phyloP scores from a whole-genome alignment of 1,140 invertebrate genomes.

The Caenorhabditis briggsae region DNA sequence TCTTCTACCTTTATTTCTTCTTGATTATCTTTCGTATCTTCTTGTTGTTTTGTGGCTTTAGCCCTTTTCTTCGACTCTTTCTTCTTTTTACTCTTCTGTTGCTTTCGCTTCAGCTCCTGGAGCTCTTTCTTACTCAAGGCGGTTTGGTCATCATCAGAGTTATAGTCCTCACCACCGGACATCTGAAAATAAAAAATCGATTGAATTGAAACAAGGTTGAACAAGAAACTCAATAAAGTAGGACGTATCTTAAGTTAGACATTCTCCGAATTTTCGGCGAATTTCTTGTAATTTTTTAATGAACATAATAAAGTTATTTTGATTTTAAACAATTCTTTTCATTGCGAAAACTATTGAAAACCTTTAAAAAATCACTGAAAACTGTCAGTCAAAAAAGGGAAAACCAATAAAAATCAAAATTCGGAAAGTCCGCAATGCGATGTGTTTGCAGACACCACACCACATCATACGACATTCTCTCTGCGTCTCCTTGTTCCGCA shows the following conservation, averaged over 20 bases:
- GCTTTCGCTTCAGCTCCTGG: slow-evolving; percentile 68
- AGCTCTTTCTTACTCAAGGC: slow-evolving; percentile 55
- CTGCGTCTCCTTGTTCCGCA: neutral
- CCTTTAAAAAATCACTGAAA: neutral
- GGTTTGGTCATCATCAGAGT: slow-evolving; percentile 32
- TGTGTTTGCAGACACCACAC: neutral
- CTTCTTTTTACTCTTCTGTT: slow-evolving; percentile 77
- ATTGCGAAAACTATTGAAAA: neutral
- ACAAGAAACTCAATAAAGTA: neutral
- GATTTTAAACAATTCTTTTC: neutral
- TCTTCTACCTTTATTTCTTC: slow-evolving; percentile 53
- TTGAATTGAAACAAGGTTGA: neutral
- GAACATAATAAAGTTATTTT: neutral
- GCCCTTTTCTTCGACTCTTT: slow-evolving; percentile 74
- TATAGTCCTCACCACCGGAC: slow-evolving; percentile 16
- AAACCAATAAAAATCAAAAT: neutral
- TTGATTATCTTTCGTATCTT: neutral
- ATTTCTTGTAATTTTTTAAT: neutral
- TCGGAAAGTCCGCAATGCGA: neutral
- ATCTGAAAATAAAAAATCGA: neutral
- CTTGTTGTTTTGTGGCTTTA: slow-evolving; percentile 61
- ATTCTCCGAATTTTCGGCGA: neutral
- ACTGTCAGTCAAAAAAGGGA: neutral
- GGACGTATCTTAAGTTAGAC: neutral
- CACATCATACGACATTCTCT: neutral